phyloP scores from a whole-genome alignment of 2,113 vertebrate species.

The Zosterops lateralis region DNA sequence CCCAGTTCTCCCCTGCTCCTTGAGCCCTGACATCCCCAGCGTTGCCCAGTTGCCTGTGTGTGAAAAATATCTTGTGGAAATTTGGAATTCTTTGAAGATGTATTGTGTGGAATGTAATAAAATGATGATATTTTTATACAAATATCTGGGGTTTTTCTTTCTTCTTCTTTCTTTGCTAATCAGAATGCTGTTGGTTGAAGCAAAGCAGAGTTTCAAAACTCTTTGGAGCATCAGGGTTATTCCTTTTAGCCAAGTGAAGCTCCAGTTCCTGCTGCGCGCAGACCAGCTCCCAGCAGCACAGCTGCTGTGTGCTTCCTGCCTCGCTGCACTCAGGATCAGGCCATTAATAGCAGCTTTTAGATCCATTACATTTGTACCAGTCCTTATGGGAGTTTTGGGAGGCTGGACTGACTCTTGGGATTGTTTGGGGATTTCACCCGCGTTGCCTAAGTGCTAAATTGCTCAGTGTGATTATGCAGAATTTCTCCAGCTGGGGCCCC shows the following conservation, averaged over 20 bases:
- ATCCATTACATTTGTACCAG: slow-evolving; percentile 53
- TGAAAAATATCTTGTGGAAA: slow-evolving; percentile 87
- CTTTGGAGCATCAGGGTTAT: neutral
- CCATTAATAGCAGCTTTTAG: slow-evolving; percentile 31
- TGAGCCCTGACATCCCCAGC: slow-evolving; percentile 70
- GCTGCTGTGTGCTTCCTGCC: neutral
- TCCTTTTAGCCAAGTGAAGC: neutral
- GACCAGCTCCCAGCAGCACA: neutral
- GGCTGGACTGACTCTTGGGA: slow-evolving; percentile 68
- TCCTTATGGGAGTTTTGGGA: slow-evolving; percentile 63
- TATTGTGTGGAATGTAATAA: slow-evolving; percentile 96
- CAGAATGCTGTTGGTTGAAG: slow-evolving; percentile 46
- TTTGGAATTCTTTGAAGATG: slow-evolving; percentile 86
- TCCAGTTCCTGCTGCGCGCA: neutral
- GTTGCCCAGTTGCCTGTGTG: slow-evolving; percentile 81
- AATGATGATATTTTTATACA: slow-evolving; percentile 98
- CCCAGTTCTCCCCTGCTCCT: slow-evolving; percentile 56
- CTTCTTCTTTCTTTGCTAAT: slow-evolving; percentile 61
- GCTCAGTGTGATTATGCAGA: slow-evolving; percentile 67
- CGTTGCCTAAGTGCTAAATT: slow-evolving; percentile 74
- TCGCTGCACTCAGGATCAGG: neutral
- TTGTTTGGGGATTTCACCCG: slow-evolving; percentile 72
- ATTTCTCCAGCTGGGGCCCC: slow-evolving; percentile 54
- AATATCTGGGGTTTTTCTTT: slow-evolving; percentile 74
- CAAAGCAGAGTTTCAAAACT: slow-evolving; percentile 22